These are phyloP conservation scores for Heliocidaris erythrogramma DNA, from an alignment of 35 echinoderm and acorn worm genomes.

Conservation along the genomic window DNA sequence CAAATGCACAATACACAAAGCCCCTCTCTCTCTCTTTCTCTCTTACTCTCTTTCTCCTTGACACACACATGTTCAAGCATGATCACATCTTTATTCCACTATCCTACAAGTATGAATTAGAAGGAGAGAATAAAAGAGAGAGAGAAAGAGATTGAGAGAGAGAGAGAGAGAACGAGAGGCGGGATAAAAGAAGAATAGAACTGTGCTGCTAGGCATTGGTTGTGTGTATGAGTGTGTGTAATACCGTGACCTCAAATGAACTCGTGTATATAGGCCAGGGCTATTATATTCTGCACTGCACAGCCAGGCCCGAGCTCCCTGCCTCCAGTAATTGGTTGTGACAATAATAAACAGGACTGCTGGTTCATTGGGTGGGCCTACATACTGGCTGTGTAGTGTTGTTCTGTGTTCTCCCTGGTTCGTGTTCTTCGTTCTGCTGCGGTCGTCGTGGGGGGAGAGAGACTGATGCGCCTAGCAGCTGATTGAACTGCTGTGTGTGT, in stretches of 20 bases:
- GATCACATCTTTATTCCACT: neutral
- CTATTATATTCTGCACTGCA: conserved; percentile 48
- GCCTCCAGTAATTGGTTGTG: conserved; percentile 49
- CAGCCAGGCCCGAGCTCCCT: conserved; percentile 25
- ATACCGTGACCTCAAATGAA: conserved; percentile 50
- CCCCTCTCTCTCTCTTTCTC: neutral
- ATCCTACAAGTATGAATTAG: neutral
- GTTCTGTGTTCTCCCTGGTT: neutral
- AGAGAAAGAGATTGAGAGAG: neutral
- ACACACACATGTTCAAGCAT: neutral
- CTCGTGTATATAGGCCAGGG: conserved; percentile 47
- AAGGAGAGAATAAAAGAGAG: neutral
- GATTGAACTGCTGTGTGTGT: conserved; percentile 16
- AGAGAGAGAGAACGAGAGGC: neutral
- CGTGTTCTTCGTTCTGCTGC: conserved; percentile 24
- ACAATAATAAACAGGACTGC: conserved; percentile 53
- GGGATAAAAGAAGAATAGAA: conserved; percentile 21
- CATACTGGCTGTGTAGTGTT: neutral
- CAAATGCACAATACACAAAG: conserved; percentile 17
- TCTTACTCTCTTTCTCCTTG: neutral
- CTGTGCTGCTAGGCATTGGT: neutral
- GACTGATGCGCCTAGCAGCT: conserved; percentile 33
- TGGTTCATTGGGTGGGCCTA: conserved; percentile 46
- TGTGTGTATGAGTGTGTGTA: conserved; percentile 44
- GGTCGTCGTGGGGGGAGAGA: conserved; percentile 17